Base-by-base conservation (phyloP, 1,140 invertebrate species). In the Calephelis virginiensis region DNA sequence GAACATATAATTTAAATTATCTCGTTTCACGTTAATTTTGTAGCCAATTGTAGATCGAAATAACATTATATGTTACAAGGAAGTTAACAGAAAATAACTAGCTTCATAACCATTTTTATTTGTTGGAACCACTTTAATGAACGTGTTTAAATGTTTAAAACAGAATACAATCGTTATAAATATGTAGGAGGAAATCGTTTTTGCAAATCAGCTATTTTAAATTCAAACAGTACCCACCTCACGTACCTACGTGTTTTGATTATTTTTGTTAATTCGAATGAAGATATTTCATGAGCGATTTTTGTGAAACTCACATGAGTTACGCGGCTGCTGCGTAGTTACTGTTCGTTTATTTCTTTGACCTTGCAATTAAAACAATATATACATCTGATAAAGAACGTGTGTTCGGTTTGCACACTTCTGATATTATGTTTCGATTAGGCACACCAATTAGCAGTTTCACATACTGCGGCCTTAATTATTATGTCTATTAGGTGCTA, bases 341-440 rank as follows among this genome's bases (percentile, higher is more conserved):
- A 59, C 17, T 59, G 37, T 56, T 56, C 17, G 56, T 61, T 63
- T 74, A 67, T 71, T 61, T 66, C 61, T 61, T 62, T 66, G 72
- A 74, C 69, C 72, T 74, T 74, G 73, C 63, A 46, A 45, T 48
- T 60, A 59, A 66, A 43, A 68, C 67, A 56, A 37, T 28, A 38
- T 59, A 64, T 60, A 65, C 59, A 46, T 63, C 37, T 67, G 64
- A 71, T 71, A 71, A 71, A 71, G 64, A 71, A 64, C 68, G 60
- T 60, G 65, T 66, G 61, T 59, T 69, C 61, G 70, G 67, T 73
- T 75, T 70, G 64, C 66, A 67, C 38, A 68, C 66, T 70, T 71
- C 38, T 12, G 69, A 67, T 63, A 70, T 64, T 73, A 46, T 63
- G 62, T 64, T 76, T 76, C 75, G 76, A 81, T 79, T 74, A 71